Evolutionary conservation across 37 sponge, comb jelly and placozoan genomes (phyloP).

Genomic region (Halichondria panicea): DNA sequence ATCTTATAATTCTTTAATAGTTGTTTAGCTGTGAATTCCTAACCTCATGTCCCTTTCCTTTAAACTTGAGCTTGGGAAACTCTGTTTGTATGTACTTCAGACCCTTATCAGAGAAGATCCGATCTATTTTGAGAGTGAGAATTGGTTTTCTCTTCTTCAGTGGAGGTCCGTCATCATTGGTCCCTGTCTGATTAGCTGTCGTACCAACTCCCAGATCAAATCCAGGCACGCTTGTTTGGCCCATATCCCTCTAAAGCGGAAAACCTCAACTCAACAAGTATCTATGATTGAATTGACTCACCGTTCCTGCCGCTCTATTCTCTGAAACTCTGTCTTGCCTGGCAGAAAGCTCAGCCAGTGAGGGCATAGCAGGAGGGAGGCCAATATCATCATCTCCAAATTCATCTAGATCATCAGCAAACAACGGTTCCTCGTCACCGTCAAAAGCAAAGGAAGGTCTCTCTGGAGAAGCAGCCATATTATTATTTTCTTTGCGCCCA

Average conservation of each 20-base stretch:
- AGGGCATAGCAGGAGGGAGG: constrained; percentile 75
- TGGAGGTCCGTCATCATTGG: constrained; percentile 5
- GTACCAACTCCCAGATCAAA: background rate
- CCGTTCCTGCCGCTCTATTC: too few relatives aligned
- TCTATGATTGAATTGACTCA: too few relatives aligned
- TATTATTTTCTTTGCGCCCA: too few relatives aligned
- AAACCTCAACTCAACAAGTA: too few relatives aligned
- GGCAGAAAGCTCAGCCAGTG: constrained; percentile 20
- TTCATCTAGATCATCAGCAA: constrained; percentile 78
- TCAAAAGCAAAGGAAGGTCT: constrained; percentile 7
- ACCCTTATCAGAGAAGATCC: constrained; percentile 66
- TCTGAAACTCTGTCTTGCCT: too few relatives aligned
- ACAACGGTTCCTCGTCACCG: constrained; percentile 73
- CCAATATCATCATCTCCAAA: constrained; percentile 61
- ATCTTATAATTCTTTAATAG: too few relatives aligned
- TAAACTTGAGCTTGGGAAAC: constrained; percentile 82
- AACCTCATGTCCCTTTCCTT: constrained; percentile 85
- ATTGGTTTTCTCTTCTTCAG: constrained; percentile 68
- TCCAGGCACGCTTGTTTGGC: background rate
- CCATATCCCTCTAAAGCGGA: too few relatives aligned
- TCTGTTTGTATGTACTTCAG: constrained; percentile 58
- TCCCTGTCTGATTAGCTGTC: background rate
- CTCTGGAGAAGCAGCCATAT: too few relatives aligned
- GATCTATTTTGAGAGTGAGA: constrained; percentile 47
- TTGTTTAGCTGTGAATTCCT: background rate